phyloP scores from a whole-genome alignment of 2,797 vertebrate genomes.

The Spinus pinus region DNA sequence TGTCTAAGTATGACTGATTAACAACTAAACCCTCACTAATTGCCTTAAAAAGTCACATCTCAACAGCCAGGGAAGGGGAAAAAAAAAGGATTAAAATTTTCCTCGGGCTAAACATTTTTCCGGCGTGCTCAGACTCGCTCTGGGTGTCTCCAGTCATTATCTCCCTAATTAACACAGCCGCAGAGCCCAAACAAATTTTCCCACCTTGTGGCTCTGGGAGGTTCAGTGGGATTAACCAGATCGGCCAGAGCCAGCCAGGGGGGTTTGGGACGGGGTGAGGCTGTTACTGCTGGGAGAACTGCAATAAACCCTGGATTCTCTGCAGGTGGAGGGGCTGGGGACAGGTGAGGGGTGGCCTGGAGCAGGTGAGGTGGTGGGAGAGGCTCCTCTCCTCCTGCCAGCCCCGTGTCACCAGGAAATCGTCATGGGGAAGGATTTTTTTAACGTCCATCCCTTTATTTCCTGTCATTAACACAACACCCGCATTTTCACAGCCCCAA shows the following conservation, averaged over 20 bases:
- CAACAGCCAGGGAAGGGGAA: not conserved
- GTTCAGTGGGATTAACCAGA: not conserved
- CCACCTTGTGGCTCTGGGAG: not conserved
- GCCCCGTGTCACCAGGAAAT: not conserved
- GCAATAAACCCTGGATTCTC: constrained; percentile 46
- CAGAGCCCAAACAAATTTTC: not conserved
- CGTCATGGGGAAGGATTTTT: accelerated
- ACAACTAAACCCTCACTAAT: constrained; percentile 16
- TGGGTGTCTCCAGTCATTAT: not conserved
- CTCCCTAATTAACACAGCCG: not conserved
- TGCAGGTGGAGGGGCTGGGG: constrained; percentile 26
- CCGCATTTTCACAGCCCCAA: not conserved
- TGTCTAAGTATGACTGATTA: not conserved
- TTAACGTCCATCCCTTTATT: not conserved
- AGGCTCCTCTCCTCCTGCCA: not conserved
- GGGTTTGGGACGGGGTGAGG: constrained; percentile 42
- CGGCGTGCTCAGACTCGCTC: not conserved
- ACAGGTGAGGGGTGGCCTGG: not conserved
- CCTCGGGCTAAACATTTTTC: constrained; percentile 48
- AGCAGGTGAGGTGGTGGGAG: accelerated
- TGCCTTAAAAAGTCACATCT: not conserved
- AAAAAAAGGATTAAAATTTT: not conserved
- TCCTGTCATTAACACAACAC: not conserved
- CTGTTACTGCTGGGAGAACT: not conserved
- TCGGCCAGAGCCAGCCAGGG: accelerated